phyloP scores from a whole-genome alignment of 1,140 invertebrate species.

The Ceratosolen fusciceps region DNA sequence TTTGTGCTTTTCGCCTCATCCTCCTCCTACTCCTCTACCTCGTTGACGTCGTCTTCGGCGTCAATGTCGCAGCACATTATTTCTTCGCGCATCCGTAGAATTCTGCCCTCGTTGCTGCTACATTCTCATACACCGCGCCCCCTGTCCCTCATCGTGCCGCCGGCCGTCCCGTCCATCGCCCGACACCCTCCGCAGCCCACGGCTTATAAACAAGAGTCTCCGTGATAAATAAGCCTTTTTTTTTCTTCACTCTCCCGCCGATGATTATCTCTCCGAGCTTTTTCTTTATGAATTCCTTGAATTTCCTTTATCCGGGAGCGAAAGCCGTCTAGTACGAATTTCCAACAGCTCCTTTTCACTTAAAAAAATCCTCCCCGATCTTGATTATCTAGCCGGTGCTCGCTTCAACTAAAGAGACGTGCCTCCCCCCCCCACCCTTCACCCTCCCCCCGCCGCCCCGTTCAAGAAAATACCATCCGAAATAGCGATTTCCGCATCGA shows the following conservation, averaged over 20 bases:
- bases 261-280: background rate
- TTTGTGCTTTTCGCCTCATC: slow-evolving; percentile 23
- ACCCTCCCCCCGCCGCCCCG: no score
- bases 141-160: no score
- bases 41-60: background rate
- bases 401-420: no score
- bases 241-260: background rate
- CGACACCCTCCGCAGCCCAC: background rate
- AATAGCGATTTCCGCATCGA: no score
- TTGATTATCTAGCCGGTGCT: no score
- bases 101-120: no score
- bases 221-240: background rate
- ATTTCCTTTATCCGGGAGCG: background rate
- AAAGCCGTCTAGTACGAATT: background rate
- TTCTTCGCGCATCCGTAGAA: slow-evolving; percentile 3
- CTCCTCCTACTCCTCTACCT: background rate
- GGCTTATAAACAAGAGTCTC: no score
- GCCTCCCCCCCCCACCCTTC: no score
- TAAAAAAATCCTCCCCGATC: background rate
- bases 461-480: no score
- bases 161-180: no score
- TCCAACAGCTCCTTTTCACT: background rate
- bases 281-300: background rate
- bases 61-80: background rate
- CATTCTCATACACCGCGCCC: no score